Base-by-base conservation (phyloP, 2,113 vertebrate genomes). In the Bujurquina vittata region DNA sequence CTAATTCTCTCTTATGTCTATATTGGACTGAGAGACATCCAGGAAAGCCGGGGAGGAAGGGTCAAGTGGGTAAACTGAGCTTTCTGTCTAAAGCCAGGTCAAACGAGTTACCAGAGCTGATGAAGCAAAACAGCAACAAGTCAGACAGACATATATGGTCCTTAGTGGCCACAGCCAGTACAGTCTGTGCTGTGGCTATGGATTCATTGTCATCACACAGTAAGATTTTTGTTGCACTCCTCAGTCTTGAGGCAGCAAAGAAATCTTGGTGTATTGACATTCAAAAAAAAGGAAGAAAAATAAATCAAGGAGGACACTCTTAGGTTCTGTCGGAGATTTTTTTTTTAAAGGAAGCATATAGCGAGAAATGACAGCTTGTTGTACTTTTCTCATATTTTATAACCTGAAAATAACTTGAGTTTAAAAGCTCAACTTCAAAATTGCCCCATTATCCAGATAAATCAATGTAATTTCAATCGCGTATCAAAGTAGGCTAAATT, bases 81-180 rank as follows among this genome's bases (percentile, higher is more conserved):
- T 60, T 6, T 43, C 9, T 57, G 83, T 78, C 77, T 79, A 7
- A 58, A 77, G 49, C 62, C 15, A 57, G 78, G 75, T 69, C 26
- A 10, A 26, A 35, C n/a, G 46, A 54, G 46, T 52, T 72, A 72
- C 65, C 29, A 72, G 67, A 54, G 52, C 52, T 72, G 43, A 69
- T 69, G 29, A 52, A 88, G 72, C 29, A 57, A 78, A 79, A 87
- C 84, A 89, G 89, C 89, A 92, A 93, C 91, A 93, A 92, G 92
- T 93, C 73, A 77, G 54, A 77, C 81, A 62, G 46, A 75, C 35
- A 60, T 73, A 5, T 3, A 5, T 40, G 58, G 46, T 79, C 49
- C 52, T 69, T 11, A 0, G 29, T 78, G 85, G 56, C 62, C 85
- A 54, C 82, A 73, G 77, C n/a, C 29, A 40, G 86, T 40, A 82